Percentiles rank a stretch among this genome's conserved stretches.
These are phyloP conservation scores for Frankliniella intonsa DNA, from an alignment of 2,888 invertebrate species.

Conservation along the genomic window DNA sequence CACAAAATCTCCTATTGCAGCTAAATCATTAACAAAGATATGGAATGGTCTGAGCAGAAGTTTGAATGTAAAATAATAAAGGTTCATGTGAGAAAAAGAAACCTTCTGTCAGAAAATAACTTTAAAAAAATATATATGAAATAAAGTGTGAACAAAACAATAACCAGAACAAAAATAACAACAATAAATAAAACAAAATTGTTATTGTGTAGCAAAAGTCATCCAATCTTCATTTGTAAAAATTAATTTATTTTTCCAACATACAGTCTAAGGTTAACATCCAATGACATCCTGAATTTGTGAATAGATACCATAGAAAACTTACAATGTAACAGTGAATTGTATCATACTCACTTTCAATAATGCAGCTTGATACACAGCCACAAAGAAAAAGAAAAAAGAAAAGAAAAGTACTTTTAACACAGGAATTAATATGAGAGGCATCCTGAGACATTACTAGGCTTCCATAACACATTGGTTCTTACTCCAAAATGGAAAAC, in stretches of 20 bases:
- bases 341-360: neutral
- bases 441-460: too few relatives aligned
- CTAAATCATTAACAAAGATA: neutral
- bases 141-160: constrained; percentile 32
- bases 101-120: constrained; percentile 14
- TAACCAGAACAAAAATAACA: constrained; percentile 32
- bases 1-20: too few relatives aligned
- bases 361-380: neutral
- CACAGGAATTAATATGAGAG: too few relatives aligned
- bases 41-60: neutral
- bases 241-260: constrained; percentile 28
- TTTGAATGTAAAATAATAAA: neutral
- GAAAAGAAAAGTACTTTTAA: too few relatives aligned
- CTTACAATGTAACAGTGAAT: constrained; percentile 1
- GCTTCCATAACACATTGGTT: too few relatives aligned
- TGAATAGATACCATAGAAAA: constrained; percentile 8
- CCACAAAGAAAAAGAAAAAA: neutral
- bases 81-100: constrained; percentile 28
- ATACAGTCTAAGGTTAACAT: constrained; percentile 29
- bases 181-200: constrained; percentile 23
- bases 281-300: constrained; percentile 27
- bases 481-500: too few relatives aligned
- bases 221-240: neutral
- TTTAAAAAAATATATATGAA: constrained; percentile 11
- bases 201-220: neutral